phyloP scores from a whole-genome alignment of 1,140 invertebrate species.

The Cherax destructor region DNA sequence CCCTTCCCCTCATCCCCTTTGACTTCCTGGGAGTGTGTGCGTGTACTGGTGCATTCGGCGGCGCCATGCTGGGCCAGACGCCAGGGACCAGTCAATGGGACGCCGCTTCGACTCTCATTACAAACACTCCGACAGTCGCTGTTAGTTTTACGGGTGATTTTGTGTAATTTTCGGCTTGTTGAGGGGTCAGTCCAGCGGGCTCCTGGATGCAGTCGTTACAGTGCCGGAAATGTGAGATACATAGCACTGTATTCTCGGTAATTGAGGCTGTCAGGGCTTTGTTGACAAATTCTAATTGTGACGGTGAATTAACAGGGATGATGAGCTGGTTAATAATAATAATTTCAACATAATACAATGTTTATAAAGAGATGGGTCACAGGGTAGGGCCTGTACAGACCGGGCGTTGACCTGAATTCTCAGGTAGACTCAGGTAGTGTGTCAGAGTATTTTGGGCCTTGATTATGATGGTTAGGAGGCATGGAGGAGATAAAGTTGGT shows the following conservation, averaged over 20 bases:
- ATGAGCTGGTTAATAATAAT: no score
- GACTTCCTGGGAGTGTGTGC: neutral
- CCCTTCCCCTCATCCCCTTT: neutral
- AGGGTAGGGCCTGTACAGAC: no score
- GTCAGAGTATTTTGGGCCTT: no score
- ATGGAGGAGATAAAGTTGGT: no score
- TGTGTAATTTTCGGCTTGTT: conserved; percentile 48
- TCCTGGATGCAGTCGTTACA: conserved; percentile 37
- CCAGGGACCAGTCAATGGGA: conserved; percentile 25
- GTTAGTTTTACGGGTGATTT: conserved; percentile 64
- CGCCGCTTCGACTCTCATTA: conserved; percentile 22
- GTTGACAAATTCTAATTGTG: no score
- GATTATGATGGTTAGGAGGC: no score
- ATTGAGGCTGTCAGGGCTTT: neutral
- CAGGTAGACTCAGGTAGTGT: no score
- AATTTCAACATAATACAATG: no score
- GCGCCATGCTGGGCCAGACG: neutral
- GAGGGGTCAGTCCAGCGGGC: conserved; percentile 25
- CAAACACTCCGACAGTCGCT: conserved; percentile 44
- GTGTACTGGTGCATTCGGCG: neutral
- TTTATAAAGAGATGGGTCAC: no score
- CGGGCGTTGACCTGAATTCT: no score
- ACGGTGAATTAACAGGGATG: no score
- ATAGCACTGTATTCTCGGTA: neutral
- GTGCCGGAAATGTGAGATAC: conserved; percentile 46